These are phyloP conservation scores for Pygoscelis antarcticus DNA, from an alignment of 2,113 vertebrate species.

Conservation along the genomic window DNA sequence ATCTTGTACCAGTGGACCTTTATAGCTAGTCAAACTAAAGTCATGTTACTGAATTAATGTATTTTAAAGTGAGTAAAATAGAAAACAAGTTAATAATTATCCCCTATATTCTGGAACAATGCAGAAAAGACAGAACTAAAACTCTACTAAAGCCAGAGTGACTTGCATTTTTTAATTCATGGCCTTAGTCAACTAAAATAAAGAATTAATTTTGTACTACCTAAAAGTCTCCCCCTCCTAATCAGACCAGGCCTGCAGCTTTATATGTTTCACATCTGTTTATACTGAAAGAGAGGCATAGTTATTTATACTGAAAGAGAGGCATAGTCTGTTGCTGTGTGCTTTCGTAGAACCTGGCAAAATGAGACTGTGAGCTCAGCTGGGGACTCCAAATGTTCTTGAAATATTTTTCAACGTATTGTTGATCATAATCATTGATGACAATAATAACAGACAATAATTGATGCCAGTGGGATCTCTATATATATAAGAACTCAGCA, in stretches of 20 bases:
- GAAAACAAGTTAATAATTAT: background rate
- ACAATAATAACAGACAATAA: background rate
- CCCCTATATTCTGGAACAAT: background rate
- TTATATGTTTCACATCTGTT: background rate
- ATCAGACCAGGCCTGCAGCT: background rate
- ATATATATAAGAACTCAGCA: background rate
- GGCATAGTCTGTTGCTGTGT: background rate
- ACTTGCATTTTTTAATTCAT: background rate
- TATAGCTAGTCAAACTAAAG: background rate
- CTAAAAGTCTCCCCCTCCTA: background rate
- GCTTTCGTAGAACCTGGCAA: background rate
- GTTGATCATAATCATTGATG: background rate
- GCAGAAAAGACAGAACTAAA: background rate
- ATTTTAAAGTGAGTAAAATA: background rate
- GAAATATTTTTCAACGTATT: background rate
- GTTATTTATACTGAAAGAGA: background rate
- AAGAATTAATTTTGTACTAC: background rate
- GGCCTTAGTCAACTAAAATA: background rate
- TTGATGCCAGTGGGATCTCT: background rate
- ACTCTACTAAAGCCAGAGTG: background rate
- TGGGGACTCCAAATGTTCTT: background rate
- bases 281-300: background rate
- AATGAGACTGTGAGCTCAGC: background rate
- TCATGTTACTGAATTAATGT: background rate
- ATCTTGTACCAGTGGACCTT: background rate